Percentiles rank a stretch among this genome's conserved stretches.
These are phyloP conservation scores for Cepaea hortensis DNA, from an alignment of 2,888 invertebrate genomes.

Conservation along the genomic window DNA sequence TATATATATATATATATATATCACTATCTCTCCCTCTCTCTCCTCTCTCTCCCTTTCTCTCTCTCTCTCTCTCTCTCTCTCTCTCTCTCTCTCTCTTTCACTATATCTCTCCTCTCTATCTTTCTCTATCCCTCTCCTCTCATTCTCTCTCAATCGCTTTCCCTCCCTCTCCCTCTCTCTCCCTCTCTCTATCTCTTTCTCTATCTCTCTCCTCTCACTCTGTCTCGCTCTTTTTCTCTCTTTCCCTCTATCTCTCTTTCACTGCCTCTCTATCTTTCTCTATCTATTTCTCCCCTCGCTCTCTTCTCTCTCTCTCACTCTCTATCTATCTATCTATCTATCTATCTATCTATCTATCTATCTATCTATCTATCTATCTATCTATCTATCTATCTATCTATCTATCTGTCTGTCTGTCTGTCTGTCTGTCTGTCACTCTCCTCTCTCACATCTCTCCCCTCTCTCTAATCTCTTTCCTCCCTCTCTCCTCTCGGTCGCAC, in stretches of 20 bases:
- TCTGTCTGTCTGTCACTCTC: neutral
- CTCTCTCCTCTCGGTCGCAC: neutral
- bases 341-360: neutral
- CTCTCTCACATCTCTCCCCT: neutral
- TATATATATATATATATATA: too few species aligned
- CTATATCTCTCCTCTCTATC: neutral
- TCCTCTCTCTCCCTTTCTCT: conserved; percentile 10
- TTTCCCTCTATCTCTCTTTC: neutral
- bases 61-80: conserved; percentile 13
- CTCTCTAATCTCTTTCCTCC: neutral
- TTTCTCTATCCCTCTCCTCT: neutral
- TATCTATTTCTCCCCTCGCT: neutral
- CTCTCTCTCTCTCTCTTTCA: neutral
- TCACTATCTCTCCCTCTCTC: too few species aligned
- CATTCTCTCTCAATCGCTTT: neutral
- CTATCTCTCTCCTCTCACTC: too few species aligned
- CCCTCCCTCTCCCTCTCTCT: too few species aligned
- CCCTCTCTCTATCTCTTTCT: too few species aligned
- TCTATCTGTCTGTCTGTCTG: neutral
- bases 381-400: neutral
- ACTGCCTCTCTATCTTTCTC: neutral
- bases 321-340: conserved; percentile 1
- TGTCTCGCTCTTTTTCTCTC: too few species aligned
- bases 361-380: neutral
- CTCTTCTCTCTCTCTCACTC: neutral